Percentiles rank a stretch among this genome's conserved stretches.
Evolutionary conservation across 2,113 vertebrate genomes (phyloP).

Genomic region (Rhinolophus ferrumequinum): DNA sequence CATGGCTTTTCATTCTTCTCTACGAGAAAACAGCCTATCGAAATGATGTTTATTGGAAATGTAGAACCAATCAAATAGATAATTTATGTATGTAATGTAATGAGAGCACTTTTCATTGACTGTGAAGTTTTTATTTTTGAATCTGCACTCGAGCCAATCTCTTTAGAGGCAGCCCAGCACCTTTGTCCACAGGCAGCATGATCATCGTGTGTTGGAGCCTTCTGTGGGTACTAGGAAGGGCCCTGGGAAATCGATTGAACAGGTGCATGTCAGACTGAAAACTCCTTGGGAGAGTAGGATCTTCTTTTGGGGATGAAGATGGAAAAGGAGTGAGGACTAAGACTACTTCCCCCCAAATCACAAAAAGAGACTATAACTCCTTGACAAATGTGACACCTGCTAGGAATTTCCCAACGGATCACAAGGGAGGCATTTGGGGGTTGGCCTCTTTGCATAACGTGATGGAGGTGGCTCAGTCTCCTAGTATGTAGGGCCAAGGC

Average conservation of each 20-base stretch:
- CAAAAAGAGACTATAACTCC: neutral
- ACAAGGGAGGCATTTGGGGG: neutral
- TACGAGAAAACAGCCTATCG: slow-evolving; percentile 87
- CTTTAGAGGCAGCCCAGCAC: slow-evolving; percentile 82
- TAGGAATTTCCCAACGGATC: neutral
- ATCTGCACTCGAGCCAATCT: slow-evolving; percentile 84
- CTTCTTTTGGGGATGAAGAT: slow-evolving; percentile 4
- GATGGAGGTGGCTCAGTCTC: neutral
- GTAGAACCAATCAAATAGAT: slow-evolving; percentile 82
- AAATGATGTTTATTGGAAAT: slow-evolving; percentile 79
- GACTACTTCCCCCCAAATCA: neutral
- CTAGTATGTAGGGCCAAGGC: neutral
- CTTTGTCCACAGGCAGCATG: slow-evolving; percentile 76
- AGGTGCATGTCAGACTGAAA: slow-evolving; percentile 41
- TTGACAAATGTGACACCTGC: slow-evolving; percentile 32
- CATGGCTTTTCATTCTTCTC: slow-evolving; percentile 83
- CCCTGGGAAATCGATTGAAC: neutral
- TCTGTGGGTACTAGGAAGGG: slow-evolving; percentile 26
- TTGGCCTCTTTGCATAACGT: neutral
- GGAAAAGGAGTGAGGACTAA: slow-evolving; percentile 26
- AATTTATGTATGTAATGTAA: slow-evolving; percentile 85
- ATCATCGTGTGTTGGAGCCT: slow-evolving; percentile 57
- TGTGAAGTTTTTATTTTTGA: slow-evolving; percentile 79
- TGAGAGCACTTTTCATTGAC: slow-evolving; percentile 87
- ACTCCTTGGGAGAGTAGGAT: slow-evolving; percentile 1